Conservation (phyloP, 2,797 vertebrate species). For the Poecile montanus region DNA sequence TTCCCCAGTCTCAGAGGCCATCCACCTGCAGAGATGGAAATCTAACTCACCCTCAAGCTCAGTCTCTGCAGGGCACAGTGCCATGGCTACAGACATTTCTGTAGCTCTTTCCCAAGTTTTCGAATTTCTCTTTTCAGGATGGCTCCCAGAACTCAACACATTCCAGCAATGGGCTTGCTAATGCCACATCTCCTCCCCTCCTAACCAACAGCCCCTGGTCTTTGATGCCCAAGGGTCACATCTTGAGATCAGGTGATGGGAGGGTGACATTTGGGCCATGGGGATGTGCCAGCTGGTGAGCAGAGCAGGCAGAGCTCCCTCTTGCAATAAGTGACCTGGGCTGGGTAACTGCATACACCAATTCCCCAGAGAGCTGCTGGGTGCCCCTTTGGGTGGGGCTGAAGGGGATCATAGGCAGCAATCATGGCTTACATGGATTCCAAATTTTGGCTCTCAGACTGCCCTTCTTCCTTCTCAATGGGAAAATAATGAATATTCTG, state of each 20-base stretch:
- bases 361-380: not conserved
- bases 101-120: not conserved
- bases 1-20: not conserved
- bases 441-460: not conserved
- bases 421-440: not conserved
- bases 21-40: not conserved
- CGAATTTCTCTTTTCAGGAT: not conserved
- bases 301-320: not conserved
- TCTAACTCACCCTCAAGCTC: not conserved
- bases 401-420: not conserved
- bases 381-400: not conserved
- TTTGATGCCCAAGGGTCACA: no score
- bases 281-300: not conserved
- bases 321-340: not conserved
- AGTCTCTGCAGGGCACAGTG: not conserved
- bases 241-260: not conserved
- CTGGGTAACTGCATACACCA: not conserved
- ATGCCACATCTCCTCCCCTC: not conserved
- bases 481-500: not conserved
- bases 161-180: fast-evolving
- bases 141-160: not conserved
- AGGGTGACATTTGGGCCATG: not conserved
- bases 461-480: not conserved
- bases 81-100: not conserved
- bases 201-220: not conserved